These are phyloP conservation scores for Neolamprologus kungweensis DNA, from an alignment of 2,113 vertebrate genomes.

Conservation along the genomic window DNA sequence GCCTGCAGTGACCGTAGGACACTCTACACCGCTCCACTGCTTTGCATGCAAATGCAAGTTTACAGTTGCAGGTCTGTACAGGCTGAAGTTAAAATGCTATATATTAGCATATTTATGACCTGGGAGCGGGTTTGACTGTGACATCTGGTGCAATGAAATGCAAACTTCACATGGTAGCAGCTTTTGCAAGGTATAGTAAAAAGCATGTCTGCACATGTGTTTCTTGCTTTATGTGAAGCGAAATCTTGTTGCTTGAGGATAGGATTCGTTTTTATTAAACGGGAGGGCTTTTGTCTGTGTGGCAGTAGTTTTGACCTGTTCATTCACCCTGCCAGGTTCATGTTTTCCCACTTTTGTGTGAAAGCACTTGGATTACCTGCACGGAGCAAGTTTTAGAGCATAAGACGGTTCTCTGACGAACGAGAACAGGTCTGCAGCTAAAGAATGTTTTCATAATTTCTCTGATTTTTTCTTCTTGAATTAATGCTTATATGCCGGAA, in stretches of 20 bases:
- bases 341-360: background rate
- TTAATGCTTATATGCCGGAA: rapidly evolving
- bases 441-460: background rate
- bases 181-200: background rate
- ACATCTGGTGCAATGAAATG: background rate
- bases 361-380: background rate
- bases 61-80: background rate
- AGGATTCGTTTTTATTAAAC: background rate
- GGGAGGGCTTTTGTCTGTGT: background rate
- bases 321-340: background rate
- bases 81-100: background rate
- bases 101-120: background rate
- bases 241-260: rapidly evolving
- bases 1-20: background rate
- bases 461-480: background rate
- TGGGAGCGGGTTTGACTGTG: rapidly evolving
- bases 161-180: background rate
- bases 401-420: background rate
- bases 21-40: background rate
- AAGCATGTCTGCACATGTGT: background rate
- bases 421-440: rapidly evolving
- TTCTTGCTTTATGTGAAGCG: background rate
- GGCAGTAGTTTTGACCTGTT: background rate
- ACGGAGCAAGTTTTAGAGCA: rapidly evolving
- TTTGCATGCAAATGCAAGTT: background rate